A percentile compares a stretch with the other conserved stretches of the same genome.
Conservation (phyloP, 2,888 invertebrate species). For the Andrena flavipes region DNA sequence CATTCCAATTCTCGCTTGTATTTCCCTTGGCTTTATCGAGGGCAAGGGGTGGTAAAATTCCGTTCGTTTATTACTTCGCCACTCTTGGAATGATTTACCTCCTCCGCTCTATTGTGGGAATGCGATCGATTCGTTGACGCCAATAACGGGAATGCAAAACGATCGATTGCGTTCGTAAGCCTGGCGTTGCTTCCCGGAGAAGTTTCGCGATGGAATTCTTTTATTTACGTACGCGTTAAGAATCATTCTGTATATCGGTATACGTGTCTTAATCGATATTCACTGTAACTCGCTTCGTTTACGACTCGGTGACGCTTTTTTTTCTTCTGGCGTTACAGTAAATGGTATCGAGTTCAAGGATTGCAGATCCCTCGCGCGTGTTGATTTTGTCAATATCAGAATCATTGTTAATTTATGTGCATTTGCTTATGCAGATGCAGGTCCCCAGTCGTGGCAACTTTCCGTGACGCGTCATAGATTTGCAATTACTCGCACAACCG, state of each 20-base stretch:
- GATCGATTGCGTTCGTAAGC: slow-evolving; percentile 18
- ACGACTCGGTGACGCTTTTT: not conserved
- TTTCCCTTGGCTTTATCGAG: not conserved
- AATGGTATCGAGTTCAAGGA: slow-evolving; percentile 27
- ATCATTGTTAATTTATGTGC: slow-evolving; percentile 28
- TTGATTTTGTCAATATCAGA: slow-evolving; percentile 6
- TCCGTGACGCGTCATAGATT: not conserved
- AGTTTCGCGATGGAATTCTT: not conserved
- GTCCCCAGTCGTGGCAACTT: slow-evolving; percentile 5
- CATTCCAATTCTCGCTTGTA: not conserved
- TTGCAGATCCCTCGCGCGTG: not conserved
- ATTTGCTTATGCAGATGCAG: slow-evolving; percentile 30
- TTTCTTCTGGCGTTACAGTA: no score
- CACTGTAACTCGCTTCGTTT: not conserved
- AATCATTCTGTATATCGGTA: no score
- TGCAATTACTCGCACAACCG: not conserved
- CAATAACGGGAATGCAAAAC: slow-evolving; percentile 39
- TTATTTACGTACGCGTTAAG: no score
- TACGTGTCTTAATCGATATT: no score
- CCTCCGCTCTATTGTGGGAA: slow-evolving; percentile 38
- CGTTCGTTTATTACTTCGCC: not conserved
- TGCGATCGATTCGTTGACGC: slow-evolving; percentile 50
- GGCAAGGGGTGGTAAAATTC: not conserved
- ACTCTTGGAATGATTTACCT: slow-evolving; percentile 37
- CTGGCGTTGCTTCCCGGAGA: not conserved